Evolutionary conservation across 2,797 vertebrate species (phyloP).

Genomic region (Rachycentron canadum): DNA sequence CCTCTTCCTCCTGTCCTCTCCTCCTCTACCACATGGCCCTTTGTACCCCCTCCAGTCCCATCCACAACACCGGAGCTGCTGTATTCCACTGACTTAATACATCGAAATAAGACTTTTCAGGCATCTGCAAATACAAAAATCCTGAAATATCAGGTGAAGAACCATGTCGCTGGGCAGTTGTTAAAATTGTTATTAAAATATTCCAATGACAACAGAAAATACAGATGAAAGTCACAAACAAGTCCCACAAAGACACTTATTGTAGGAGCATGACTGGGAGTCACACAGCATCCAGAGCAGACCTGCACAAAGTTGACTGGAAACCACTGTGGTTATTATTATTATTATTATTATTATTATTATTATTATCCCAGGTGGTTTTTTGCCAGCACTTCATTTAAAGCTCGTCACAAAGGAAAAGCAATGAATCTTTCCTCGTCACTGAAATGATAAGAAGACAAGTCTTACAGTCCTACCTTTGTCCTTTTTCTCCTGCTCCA

Average conservation of each 20-base stretch:
- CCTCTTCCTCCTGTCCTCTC: conserved; percentile 24
- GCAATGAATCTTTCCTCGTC: no score
- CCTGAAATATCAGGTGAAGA: not conserved
- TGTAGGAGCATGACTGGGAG: not conserved
- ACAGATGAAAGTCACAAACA: not conserved
- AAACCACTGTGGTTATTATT: not conserved
- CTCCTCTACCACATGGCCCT: conserved; percentile 71
- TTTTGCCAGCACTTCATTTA: no score
- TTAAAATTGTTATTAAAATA: not conserved
- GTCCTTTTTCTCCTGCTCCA: conserved; percentile 58
- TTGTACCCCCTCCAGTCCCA: conserved; percentile 65
- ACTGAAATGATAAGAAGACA: not conserved
- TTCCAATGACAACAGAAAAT: not conserved
- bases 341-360: no score
- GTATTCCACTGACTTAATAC: not conserved
- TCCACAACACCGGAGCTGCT: conserved; percentile 20
- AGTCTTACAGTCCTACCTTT: conserved; percentile 77
- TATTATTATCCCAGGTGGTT: no score
- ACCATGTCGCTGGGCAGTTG: not conserved
- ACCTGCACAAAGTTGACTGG: not conserved
- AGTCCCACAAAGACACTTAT: not conserved
- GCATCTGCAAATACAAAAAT: not conserved
- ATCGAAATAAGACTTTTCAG: rapidly evolving
- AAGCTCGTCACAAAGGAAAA: no score
- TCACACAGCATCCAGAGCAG: not conserved